phyloP scores from a whole-genome alignment of 2,797 vertebrate species.

The Sebastes matsubarae region DNA sequence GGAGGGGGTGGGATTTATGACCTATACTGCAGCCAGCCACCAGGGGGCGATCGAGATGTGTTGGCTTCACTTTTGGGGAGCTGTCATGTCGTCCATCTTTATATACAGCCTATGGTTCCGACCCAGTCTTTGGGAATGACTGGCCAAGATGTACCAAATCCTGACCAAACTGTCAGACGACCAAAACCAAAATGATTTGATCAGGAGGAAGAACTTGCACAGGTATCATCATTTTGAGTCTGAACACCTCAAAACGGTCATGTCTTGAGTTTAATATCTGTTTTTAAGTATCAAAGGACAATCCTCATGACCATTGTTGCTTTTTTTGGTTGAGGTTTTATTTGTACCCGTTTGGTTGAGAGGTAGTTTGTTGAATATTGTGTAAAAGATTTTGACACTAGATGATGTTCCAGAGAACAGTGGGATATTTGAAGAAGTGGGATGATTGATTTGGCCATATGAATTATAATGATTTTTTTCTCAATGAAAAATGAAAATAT shows the following conservation, averaged over 20 bases:
- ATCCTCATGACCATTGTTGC: background rate
- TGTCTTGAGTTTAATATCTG: background rate
- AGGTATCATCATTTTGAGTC: background rate
- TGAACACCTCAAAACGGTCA: background rate
- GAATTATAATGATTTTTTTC: background rate
- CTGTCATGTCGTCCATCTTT: too few relatives aligned
- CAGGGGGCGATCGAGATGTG: too few relatives aligned
- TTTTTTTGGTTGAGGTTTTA: constrained; percentile 17
- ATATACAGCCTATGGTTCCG: too few relatives aligned
- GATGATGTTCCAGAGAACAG: background rate
- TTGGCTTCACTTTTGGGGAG: too few relatives aligned
- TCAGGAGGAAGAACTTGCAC: constrained; percentile 11
- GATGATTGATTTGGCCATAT: background rate
- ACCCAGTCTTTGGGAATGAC: too few relatives aligned
- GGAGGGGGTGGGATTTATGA: too few relatives aligned
- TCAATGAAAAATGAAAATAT: background rate
- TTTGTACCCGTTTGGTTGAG: background rate
- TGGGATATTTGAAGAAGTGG: constrained; percentile 6
- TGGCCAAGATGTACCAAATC: background rate
- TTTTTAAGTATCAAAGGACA: constrained; percentile 10
- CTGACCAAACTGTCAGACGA: background rate
- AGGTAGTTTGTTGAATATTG: background rate
- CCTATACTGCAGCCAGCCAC: too few relatives aligned
- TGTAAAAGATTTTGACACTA: background rate
- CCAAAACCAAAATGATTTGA: constrained; percentile 5